phyloP scores from a whole-genome alignment of 2,113 vertebrate genomes.

The Emydocephalus ijimae region DNA sequence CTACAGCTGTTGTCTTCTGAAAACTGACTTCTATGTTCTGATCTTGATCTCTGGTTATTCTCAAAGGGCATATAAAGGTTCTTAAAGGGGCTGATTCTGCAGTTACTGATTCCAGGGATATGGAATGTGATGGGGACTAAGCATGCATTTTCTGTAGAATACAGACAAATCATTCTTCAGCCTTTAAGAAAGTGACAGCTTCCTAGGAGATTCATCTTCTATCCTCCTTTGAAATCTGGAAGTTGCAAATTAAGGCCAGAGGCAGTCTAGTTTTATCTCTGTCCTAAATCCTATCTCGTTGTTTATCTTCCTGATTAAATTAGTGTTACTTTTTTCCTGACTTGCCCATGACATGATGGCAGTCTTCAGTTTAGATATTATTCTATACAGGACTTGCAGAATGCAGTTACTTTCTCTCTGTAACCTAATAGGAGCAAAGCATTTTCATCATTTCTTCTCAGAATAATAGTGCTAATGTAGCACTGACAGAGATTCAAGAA shows the following conservation, averaged over 20 bases:
- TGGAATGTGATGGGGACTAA: neutral
- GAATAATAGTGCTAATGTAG: neutral
- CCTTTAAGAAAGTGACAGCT: neutral
- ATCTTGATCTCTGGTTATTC: neutral
- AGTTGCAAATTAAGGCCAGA: neutral
- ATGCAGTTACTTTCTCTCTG: neutral
- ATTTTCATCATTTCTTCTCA: neutral
- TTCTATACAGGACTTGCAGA: neutral
- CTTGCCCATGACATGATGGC: neutral
- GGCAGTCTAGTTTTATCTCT: neutral
- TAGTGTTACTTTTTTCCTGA: neutral
- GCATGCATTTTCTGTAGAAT: neutral
- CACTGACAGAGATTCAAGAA: slow-evolving; percentile 3
- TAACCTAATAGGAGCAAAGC: neutral
- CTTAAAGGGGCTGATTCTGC: neutral
- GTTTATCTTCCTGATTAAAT: neutral
- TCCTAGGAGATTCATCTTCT: neutral
- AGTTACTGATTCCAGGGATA: neutral
- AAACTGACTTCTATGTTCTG: neutral
- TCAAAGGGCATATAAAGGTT: neutral
- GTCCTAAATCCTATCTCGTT: neutral
- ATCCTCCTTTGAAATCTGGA: neutral
- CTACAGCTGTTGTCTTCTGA: neutral
- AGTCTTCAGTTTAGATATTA: neutral
- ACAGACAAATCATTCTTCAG: neutral